Conservation (phyloP, 2,113 vertebrate genomes). For the Actinemys pallida region DNA sequence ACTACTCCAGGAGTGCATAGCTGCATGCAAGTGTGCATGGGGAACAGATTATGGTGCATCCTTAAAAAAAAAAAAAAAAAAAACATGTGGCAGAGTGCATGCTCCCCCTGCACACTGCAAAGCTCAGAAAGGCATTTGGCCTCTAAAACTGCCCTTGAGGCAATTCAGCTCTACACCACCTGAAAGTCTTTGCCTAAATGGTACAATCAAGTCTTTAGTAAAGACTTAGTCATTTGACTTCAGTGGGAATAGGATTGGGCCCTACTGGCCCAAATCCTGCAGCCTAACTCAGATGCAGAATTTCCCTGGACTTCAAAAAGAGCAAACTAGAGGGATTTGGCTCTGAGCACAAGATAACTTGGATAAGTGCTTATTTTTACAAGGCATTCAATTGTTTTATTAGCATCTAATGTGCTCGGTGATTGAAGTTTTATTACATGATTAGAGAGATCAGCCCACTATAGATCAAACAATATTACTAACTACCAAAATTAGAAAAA, state of each 20-base stretch:
- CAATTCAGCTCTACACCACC: not conserved
- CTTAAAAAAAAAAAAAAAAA: not conserved
- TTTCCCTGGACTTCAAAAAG: not conserved
- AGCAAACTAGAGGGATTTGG: not conserved
- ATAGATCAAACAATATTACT: not conserved
- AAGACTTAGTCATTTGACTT: not conserved
- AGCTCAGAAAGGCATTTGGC: slow-evolving; percentile 6
- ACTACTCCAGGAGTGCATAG: not conserved
- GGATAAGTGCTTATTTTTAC: not conserved
- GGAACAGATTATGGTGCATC: not conserved
- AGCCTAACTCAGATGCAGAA: not conserved
- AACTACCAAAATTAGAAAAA: not conserved
- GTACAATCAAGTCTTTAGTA: not conserved
- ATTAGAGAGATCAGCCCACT: not conserved
- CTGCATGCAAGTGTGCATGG: not conserved
- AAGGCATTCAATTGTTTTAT: not conserved
- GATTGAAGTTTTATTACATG: slow-evolving; percentile 1
- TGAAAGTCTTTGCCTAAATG: not conserved
- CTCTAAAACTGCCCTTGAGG: not conserved
- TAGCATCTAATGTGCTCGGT: not conserved
- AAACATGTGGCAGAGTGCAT: not conserved
- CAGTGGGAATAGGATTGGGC: not conserved
- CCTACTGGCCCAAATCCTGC: not conserved
- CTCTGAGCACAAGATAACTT: not conserved
- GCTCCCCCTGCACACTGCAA: not conserved